These are phyloP conservation scores for Papilio demoleus DNA, from an alignment of 2,888 invertebrate species.

Conservation along the genomic window DNA sequence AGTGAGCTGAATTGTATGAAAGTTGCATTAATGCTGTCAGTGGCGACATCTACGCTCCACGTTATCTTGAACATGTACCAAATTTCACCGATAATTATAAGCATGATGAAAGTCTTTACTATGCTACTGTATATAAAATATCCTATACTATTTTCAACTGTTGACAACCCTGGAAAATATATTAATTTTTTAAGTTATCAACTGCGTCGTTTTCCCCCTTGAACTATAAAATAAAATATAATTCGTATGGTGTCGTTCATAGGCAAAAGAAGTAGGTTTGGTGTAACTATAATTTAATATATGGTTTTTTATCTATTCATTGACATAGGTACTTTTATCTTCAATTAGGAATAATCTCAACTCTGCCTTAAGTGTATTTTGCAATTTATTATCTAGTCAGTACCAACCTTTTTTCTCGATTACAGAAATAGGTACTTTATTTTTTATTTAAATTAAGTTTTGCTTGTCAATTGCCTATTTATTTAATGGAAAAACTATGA, in stretches of 20 bases:
- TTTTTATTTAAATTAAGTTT: slow-evolving; percentile 2
- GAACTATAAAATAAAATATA: too few species aligned
- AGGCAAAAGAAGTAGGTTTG: neutral
- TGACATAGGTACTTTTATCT: too few species aligned
- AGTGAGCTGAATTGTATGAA: slow-evolving; percentile 63
- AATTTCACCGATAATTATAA: slow-evolving; percentile 60
- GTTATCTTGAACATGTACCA: slow-evolving; percentile 58
- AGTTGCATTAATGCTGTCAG: slow-evolving; percentile 57
- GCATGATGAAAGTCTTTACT: slow-evolving; percentile 54
- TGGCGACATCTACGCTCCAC: slow-evolving; percentile 58
- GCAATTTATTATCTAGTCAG: neutral
- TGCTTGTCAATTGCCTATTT: neutral
- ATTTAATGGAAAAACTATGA: too few species aligned
- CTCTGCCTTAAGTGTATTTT: neutral
- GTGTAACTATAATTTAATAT: too few species aligned
- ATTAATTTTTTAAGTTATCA: too few species aligned
- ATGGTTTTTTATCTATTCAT: too few species aligned
- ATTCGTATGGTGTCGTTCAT: too few species aligned
- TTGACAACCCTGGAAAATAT: slow-evolving; percentile 45
- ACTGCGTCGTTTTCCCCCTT: too few species aligned
- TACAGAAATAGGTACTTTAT: neutral
- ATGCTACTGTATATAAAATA: slow-evolving; percentile 56
- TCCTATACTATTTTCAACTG: slow-evolving; percentile 35
- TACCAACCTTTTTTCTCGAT: neutral
- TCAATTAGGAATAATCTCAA: neutral